These are phyloP conservation scores for Pelochelys cantorii DNA, from an alignment of 2,797 vertebrate genomes.

Conservation along the genomic window DNA sequence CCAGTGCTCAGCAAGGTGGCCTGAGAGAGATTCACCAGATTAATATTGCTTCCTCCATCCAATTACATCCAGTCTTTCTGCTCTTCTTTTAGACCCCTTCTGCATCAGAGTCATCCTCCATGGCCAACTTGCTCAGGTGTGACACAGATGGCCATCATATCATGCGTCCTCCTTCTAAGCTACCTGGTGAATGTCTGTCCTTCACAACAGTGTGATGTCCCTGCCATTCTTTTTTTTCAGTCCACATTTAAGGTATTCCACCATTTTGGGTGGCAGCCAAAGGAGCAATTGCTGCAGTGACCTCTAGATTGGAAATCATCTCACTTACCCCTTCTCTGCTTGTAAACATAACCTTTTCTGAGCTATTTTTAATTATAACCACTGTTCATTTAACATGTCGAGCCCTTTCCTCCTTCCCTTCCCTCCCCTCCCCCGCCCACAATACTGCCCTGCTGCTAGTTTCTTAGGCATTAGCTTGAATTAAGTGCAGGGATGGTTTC, in stretches of 20 bases:
- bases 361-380: neutral
- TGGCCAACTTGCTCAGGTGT: neutral
- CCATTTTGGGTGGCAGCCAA: neutral
- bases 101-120: neutral
- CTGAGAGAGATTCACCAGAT: neutral
- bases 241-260: neutral
- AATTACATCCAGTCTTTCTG: neutral
- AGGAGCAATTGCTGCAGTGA: neutral
- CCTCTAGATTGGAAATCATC: neutral
- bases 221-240: neutral
- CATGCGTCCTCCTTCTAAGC: neutral
- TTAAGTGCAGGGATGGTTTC: too few relatives aligned
- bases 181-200: neutral
- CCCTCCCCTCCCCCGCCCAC: too few relatives aligned
- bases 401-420: neutral
- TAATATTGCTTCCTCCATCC: neutral
- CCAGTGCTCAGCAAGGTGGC: neutral
- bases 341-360: conserved; percentile 8
- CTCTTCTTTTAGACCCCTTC: neutral
- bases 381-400: neutral
- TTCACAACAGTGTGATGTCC: neutral
- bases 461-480: too few relatives aligned
- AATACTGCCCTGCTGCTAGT: neutral
- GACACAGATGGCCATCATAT: fast-evolving
- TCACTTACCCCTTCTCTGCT: neutral